These are phyloP conservation scores for Rhopalosiphum maidis DNA, from an alignment of 1,140 invertebrate species.

Conservation along the genomic window DNA sequence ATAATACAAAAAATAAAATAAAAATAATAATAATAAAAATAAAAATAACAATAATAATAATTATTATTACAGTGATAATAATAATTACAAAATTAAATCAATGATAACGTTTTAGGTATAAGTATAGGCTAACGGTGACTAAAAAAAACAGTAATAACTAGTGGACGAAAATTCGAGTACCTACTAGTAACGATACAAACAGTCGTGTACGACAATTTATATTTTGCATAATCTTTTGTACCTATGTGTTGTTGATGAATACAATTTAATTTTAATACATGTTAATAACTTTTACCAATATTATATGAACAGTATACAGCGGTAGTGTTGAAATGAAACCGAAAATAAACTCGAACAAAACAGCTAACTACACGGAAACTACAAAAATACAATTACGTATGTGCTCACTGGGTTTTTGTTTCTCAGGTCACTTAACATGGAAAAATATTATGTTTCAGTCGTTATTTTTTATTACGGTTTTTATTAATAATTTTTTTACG, in stretches of 20 bases:
- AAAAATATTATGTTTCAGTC: constrained; percentile 2
- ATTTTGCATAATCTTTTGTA: background rate
- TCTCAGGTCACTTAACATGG: background rate
- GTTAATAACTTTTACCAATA: background rate
- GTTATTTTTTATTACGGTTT: background rate
- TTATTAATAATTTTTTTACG: background rate
- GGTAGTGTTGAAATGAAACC: constrained; percentile 25
- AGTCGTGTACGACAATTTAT: constrained; percentile 9
- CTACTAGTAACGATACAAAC: background rate
- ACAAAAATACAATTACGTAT: constrained; percentile 46
- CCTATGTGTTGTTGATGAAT: background rate
- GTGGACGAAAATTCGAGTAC: constrained; percentile 28
- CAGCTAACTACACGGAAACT: constrained; percentile 43
- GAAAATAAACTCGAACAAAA: constrained; percentile 36
- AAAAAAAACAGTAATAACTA: constrained; percentile 43
- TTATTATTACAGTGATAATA: constrained; percentile 17
- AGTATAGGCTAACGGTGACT: constrained; percentile 29
- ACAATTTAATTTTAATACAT: background rate
- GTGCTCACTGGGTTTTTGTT: constrained; percentile 50
- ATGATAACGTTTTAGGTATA: constrained; percentile 27
- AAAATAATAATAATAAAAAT: constrained; percentile 21
- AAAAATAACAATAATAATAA: constrained; percentile 32
- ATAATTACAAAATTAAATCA: constrained; percentile 29
- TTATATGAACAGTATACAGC: background rate
- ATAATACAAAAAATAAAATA: constrained; percentile 45